Evolutionary conservation across 2,888 invertebrate species (phyloP), one percentile per base, ranked within the genome.

Genomic region (Chaitophorus viminalis): DNA sequence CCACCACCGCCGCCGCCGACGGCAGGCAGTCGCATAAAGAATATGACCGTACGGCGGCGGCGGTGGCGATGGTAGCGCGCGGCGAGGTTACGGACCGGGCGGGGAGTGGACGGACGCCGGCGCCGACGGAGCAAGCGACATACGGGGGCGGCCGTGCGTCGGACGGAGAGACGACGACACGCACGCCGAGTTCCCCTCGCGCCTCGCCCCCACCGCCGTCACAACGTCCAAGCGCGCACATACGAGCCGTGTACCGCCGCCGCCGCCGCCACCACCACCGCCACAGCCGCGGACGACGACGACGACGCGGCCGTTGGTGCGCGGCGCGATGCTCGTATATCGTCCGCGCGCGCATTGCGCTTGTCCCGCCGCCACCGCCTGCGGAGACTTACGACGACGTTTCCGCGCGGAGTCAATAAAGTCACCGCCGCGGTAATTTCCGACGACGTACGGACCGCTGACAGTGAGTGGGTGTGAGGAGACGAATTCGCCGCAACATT

Each of bases 341-440:
- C 87, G 86, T 72, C 72, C 72, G 46, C 75, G 75, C 77, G 87
- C 87, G 79, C 87, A 65, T 74, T 65, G 87, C 87, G 87, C 87
- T 74, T 33, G 87, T 87, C 87, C 86, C 39, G 46, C 85, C 54
- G 81, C 29, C 81, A 25, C 31, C 31, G 74, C 17, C 82, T 54
- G 74, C 87, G 81, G 79, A 79, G 87, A 87, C 79, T 87, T 87
- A 87, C 87, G 81, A 87, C 87, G 87, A 87, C 81, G 87, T 74
- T 86, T 86, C 70, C 77, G 77, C 77, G 85, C 82, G 46, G 29
- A 81, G 81, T 81, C 81, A 29, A 81, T 81, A 70, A 31, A 9
- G 60, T 33, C 33, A 33, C 25, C 78, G n/a, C 60, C 54, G 52
- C 46, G n/a, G 76, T 54, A 52, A 74, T 36, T 46, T 46, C 46